phyloP scores from a whole-genome alignment of 2,113 vertebrate species.

The Siniperca knerii region DNA sequence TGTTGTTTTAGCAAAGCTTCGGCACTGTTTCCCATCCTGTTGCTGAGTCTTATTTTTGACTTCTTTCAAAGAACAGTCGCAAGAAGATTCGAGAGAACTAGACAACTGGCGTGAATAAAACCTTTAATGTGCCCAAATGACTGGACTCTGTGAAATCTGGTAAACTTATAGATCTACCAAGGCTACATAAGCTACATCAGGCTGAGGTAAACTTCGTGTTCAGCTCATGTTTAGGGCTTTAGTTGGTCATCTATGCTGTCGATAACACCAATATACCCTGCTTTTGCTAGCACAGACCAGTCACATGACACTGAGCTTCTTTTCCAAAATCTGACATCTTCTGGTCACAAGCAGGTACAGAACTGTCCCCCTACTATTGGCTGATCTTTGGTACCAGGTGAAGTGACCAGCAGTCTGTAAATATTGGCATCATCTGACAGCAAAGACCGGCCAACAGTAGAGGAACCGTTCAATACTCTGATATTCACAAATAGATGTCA shows the following conservation, averaged over 20 bases:
- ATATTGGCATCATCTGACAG: neutral
- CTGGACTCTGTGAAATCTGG: neutral
- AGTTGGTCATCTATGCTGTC: neutral
- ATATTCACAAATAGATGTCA: neutral
- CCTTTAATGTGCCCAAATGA: neutral
- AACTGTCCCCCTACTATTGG: neutral
- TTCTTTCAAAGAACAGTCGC: no score
- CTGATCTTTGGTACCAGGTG: neutral
- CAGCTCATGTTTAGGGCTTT: neutral
- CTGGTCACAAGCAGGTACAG: neutral
- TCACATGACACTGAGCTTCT: neutral
- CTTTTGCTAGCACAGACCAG: neutral
- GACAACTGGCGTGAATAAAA: neutral
- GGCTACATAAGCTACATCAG: conserved; percentile 17
- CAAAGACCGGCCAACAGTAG: neutral
- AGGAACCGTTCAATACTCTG: neutral
- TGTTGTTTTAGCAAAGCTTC: neutral
- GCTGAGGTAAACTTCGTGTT: neutral
- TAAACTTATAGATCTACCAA: neutral
- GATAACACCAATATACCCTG: neutral
- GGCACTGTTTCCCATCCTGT: neutral
- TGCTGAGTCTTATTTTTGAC: neutral
- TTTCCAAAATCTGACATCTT: neutral
- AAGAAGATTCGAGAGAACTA: neutral
- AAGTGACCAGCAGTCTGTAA: neutral